Evolutionary conservation across 2,797 vertebrate genomes (phyloP).

Genomic region (Choloepus didactylus): DNA sequence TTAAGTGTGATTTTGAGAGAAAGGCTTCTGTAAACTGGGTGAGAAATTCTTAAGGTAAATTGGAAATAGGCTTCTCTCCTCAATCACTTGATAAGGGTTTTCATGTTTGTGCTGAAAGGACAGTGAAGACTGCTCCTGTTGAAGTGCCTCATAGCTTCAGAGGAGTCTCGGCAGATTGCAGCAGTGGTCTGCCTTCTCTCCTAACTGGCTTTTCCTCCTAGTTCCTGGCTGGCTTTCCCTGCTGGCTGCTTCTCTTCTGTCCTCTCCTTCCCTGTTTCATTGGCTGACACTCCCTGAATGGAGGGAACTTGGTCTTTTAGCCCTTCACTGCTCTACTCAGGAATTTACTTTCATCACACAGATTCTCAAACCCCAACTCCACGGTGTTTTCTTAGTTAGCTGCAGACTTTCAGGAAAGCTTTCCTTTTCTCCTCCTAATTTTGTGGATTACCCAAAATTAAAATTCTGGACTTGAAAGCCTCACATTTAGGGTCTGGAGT

Average conservation of each 20-base stretch:
- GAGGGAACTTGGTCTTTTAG: background rate
- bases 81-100: background rate
- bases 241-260: background rate
- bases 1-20: constrained; percentile 69
- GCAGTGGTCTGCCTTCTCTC: background rate
- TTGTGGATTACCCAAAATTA: background rate
- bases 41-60: constrained; percentile 56
- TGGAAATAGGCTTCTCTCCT: constrained; percentile 21
- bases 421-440: background rate
- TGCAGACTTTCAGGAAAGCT: background rate
- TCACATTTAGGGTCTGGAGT: background rate
- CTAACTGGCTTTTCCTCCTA: background rate
- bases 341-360: background rate
- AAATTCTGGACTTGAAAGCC: background rate
- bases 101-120: background rate
- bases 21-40: background rate
- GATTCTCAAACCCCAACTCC: background rate
- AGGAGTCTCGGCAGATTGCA: accelerated
- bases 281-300: background rate
- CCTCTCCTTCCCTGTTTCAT: background rate
- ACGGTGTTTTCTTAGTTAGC: background rate
- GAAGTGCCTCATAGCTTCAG: background rate
- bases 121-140: background rate
- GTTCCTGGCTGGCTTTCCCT: background rate
- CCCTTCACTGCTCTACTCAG: background rate